phyloP scores from a whole-genome alignment of 2,113 vertebrate genomes.

The Pangasianodon gigas region DNA sequence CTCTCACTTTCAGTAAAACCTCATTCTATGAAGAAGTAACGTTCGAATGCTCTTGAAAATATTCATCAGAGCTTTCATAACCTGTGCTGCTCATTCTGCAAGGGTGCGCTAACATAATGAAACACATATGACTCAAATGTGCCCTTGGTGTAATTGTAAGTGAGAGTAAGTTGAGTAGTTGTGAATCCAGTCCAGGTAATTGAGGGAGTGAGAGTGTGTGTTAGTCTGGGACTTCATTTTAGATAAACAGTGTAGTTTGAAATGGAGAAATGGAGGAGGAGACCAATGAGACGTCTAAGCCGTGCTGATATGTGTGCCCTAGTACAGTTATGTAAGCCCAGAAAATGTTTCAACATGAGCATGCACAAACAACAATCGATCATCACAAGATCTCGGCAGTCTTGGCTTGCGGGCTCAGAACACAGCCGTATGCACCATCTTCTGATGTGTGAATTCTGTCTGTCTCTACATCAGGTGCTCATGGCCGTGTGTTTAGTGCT shows the following conservation, averaged over 20 bases:
- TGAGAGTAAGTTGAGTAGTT: neutral
- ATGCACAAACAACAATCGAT: slow-evolving; percentile 41
- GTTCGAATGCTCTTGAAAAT: slow-evolving; percentile 6
- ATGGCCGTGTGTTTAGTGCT: neutral
- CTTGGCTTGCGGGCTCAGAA: slow-evolving; percentile 11
- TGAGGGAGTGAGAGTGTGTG: neutral
- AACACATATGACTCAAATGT: slow-evolving; percentile 4
- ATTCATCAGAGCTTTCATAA: slow-evolving; percentile 16
- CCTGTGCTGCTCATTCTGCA: slow-evolving; percentile 8
- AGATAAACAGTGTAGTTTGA: neutral
- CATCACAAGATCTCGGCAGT: slow-evolving; percentile 32
- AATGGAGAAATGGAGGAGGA: slow-evolving; percentile 2
- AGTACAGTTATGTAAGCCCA: slow-evolving; percentile 38
- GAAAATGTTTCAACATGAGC: slow-evolving; percentile 45
- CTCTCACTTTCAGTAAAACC: neutral
- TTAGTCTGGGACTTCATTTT: neutral
- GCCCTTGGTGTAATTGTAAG: neutral
- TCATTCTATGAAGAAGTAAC: neutral
- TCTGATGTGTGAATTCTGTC: slow-evolving; percentile 14
- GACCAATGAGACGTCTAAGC: neutral
- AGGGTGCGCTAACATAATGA: slow-evolving; percentile 15
- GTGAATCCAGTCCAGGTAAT: slow-evolving; percentile 9
- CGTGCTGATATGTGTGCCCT: slow-evolving; percentile 1
- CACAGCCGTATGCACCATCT: neutral
- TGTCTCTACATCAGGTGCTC: slow-evolving; percentile 28